phyloP scores from a whole-genome alignment of 1,140 invertebrate species.

The Zaprionus davidi region DNA sequence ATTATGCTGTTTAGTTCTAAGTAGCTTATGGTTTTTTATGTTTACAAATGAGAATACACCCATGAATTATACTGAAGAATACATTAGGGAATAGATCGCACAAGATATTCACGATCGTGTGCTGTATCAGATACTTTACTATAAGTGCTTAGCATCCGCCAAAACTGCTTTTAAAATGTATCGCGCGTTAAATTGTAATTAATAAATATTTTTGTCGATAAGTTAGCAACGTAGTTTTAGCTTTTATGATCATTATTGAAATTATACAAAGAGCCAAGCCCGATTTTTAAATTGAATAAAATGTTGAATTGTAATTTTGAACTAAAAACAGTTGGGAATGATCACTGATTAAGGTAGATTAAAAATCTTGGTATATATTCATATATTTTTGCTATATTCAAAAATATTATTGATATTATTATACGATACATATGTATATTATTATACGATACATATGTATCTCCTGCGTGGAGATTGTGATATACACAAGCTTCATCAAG shows the following conservation, averaged over 20 bases:
- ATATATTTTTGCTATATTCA: no score
- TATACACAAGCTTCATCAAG: no score
- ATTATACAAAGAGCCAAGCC: constrained; percentile 46
- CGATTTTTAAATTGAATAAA: constrained; percentile 69
- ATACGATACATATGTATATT: no score
- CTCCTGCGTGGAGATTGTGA: no score
- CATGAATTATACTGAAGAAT: background rate
- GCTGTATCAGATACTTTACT: constrained; percentile 14
- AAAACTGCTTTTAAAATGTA: constrained; percentile 36
- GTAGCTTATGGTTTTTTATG: constrained; percentile 5
- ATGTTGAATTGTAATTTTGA: constrained; percentile 57
- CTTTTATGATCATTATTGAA: constrained; percentile 31
- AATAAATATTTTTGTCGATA: constrained; percentile 12
- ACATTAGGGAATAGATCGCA: constrained; percentile 6
- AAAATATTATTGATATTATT: no score
- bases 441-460: no score
- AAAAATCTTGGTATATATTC: no score
- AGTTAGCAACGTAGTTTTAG: constrained; percentile 36
- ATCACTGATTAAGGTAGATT: no score
- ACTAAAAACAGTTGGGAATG: background rate
- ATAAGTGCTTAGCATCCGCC: constrained; percentile 18
- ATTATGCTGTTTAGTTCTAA: background rate
- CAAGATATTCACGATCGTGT: constrained; percentile 15
- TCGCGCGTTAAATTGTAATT: constrained; percentile 4
- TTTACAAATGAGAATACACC: background rate